Conservation (phyloP, 2,113 vertebrate species). For the Cyprinodon tularosa region DNA sequence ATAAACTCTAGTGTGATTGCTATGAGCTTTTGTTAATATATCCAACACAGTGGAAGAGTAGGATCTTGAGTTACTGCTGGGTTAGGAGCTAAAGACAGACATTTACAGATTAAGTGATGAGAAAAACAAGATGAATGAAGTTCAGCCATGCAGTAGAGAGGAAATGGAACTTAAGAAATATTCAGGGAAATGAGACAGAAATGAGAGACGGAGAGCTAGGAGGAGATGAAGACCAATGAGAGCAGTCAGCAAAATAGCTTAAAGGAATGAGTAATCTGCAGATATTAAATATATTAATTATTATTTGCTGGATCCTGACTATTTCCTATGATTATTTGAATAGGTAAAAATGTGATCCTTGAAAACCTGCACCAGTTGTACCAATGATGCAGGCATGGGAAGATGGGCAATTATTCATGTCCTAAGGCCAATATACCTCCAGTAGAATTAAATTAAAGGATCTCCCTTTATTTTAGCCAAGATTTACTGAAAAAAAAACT, state of each 20-base stretch:
- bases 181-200: constrained; percentile 20
- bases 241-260: constrained; percentile 23
- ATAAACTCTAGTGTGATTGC: not conserved
- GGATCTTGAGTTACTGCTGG: constrained; percentile 1
- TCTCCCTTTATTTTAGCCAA: too few species aligned
- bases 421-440: too few species aligned
- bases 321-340: too few species aligned
- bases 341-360: too few species aligned
- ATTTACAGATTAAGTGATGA: constrained; percentile 37
- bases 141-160: constrained; percentile 26
- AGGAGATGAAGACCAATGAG: constrained; percentile 46
- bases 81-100: not conserved
- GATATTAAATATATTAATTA: not conserved
- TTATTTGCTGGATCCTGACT: too few species aligned
- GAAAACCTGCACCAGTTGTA: too few species aligned
- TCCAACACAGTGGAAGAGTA: not conserved
- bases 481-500: too few species aligned
- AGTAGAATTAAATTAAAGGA: too few species aligned
- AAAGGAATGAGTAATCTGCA: constrained; percentile 21
- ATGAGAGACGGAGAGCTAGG: not conserved
- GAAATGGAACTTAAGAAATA: constrained; percentile 44
- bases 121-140: constrained; percentile 33
- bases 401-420: too few species aligned
- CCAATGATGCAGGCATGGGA: too few species aligned
- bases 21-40: constrained; percentile 3